A percentile compares a stretch with the other conserved stretches of the same genome.
These are phyloP conservation scores for Pitta sordida DNA, from an alignment of 2,113 vertebrate genomes.

Conservation along the genomic window DNA sequence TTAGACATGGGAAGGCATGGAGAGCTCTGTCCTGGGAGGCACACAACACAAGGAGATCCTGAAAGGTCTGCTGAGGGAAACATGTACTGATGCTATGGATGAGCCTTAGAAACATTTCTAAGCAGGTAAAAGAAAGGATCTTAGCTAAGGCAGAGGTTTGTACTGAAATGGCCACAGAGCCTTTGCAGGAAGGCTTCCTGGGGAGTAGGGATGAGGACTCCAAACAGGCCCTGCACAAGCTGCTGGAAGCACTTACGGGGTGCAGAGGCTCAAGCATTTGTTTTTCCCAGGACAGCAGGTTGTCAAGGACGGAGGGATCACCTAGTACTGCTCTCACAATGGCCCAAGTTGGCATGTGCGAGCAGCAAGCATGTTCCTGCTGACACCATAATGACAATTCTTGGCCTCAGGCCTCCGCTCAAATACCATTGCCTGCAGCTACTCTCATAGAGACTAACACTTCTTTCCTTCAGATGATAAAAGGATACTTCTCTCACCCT, in stretches of 20 bases:
- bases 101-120: neutral
- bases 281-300: neutral
- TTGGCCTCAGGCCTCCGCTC: neutral
- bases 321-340: rapidly evolving
- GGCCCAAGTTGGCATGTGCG: neutral
- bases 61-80: rapidly evolving
- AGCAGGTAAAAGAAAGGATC: neutral
- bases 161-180: neutral
- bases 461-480: rapidly evolving
- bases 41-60: neutral
- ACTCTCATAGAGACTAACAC: neutral
- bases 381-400: rapidly evolving
- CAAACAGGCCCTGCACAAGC: neutral
- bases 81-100: neutral
- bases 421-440: rapidly evolving
- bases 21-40: neutral
- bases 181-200: neutral
- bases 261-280: neutral
- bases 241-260: neutral
- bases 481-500: rapidly evolving
- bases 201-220: neutral
- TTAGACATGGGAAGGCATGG: neutral
- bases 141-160: neutral
- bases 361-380: neutral
- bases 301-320: neutral